Evolutionary conservation across 2,113 vertebrate genomes (phyloP).

Genomic region (Platichthys flesus): DNA sequence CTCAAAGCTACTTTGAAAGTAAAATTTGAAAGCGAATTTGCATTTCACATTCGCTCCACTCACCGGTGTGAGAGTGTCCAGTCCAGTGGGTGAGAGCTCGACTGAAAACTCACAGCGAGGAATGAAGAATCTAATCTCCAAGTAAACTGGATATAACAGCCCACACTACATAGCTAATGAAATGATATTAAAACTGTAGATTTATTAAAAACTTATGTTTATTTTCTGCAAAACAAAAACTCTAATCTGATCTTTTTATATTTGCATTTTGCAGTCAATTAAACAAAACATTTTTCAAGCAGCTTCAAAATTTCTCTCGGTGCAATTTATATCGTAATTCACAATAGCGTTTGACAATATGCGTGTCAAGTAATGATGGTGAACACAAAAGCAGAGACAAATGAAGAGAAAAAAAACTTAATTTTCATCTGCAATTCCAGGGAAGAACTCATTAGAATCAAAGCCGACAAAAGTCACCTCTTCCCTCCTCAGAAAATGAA

Average conservation of each 20-base stretch:
- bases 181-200: too few species aligned
- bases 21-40: constrained; percentile 57
- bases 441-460: constrained; percentile 42
- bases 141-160: background rate
- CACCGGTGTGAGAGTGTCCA: constrained; percentile 26
- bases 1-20: constrained; percentile 72
- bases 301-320: background rate
- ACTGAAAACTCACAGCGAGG: constrained; percentile 10
- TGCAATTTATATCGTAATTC: constrained; percentile 2
- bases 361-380: constrained; percentile 21
- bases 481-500: constrained; percentile 30
- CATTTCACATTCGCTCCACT: constrained; percentile 50
- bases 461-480: constrained; percentile 46
- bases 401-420: background rate
- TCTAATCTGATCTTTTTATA: background rate
- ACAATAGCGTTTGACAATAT: constrained; percentile 22
- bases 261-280: background rate
- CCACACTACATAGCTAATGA: background rate
- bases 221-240: background rate
- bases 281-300: constrained; percentile 8
- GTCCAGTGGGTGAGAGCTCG: constrained; percentile 25
- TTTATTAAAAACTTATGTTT: too few species aligned
- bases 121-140: background rate
- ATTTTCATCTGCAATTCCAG: constrained; percentile 40
- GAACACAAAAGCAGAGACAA: constrained; percentile 31